Base-by-base conservation (phyloP, 2,888 invertebrate species). In the Cyclophora albipunctata region DNA sequence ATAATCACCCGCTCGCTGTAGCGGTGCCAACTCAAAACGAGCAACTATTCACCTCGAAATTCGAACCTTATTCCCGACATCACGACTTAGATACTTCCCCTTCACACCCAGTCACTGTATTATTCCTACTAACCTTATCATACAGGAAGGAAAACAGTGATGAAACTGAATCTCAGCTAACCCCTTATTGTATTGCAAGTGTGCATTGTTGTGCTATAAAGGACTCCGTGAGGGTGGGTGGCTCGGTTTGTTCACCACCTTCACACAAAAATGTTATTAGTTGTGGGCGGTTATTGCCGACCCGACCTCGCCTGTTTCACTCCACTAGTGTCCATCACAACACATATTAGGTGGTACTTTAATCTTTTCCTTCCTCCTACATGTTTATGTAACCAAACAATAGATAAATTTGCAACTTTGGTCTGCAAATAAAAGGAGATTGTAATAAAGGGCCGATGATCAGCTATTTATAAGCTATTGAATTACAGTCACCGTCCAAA, bases 201-300 rank as follows among this genome's bases (percentile, higher is more conserved):
- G 74, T 72, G 73, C 77, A 75, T 80, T 83, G 83, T 82, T 78
- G 78, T 78, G 67, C 71, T 75, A 78, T 81, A 83, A 83, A 81
- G 76, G 78, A 78, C 71, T 73, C 64, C 66, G 70, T 63, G 69
- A 77, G 76, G 75, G 78, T 78, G 75, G 68, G 69, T 67, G 71
- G 78, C 71, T 77, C 78, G 71, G 76, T 75, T 79, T 69, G 69
- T 75, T 78, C 67, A 73, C 76, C 71, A 73, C 81, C 83, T 84
- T 84, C 82, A 78, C 80, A 73, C 76, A 86, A 86, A 85, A 84
- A 85, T 86, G 82, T 84, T 86, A 86, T 86, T 86, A 84, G 85
- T 85, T 85, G 84, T 78, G 78, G 81, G 78, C 72, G 82, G 82
- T 80, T 84, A 82, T 85, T 83, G 82, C 78, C 79, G 78, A 75